phyloP scores from a whole-genome alignment of 35 echinoderm and acorn worm genomes.

The Ophioderma brevispina region DNA sequence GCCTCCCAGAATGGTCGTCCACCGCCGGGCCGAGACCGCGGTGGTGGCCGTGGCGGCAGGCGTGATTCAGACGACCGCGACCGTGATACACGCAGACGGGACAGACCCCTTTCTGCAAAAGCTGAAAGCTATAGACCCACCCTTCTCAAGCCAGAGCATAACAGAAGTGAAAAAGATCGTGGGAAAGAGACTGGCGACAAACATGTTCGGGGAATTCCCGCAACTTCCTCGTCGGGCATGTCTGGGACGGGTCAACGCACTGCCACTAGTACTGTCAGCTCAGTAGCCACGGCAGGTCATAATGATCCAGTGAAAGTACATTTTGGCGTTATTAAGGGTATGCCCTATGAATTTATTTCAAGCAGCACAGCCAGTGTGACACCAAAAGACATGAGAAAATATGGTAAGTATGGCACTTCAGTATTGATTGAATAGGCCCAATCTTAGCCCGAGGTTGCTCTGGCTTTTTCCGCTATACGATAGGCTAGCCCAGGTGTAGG shows the following conservation, averaged over 20 bases:
- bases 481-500: no score
- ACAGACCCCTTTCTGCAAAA: neutral
- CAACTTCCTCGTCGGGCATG: neutral
- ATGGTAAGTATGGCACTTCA: no score
- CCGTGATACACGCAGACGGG: neutral
- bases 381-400: neutral
- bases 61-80: slow-evolving; percentile 22
- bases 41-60: neutral
- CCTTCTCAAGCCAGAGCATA: neutral
- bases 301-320: neutral
- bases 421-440: no score
- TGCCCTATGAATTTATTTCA: neutral
- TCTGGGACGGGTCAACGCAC: neutral
- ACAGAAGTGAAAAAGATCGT: neutral
- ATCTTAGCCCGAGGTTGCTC: no score
- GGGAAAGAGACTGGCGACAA: neutral
- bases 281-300: neutral
- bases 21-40: slow-evolving; percentile 13
- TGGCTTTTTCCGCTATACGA: no score
- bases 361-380: neutral
- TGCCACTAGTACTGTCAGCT: neutral
- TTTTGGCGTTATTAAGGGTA: neutral
- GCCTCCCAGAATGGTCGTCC: slow-evolving; percentile 41
- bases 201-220: neutral
- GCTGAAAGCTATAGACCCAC: neutral